phyloP scores from a whole-genome alignment of 1,140 invertebrate species.

The Elysia chlorotica region DNA sequence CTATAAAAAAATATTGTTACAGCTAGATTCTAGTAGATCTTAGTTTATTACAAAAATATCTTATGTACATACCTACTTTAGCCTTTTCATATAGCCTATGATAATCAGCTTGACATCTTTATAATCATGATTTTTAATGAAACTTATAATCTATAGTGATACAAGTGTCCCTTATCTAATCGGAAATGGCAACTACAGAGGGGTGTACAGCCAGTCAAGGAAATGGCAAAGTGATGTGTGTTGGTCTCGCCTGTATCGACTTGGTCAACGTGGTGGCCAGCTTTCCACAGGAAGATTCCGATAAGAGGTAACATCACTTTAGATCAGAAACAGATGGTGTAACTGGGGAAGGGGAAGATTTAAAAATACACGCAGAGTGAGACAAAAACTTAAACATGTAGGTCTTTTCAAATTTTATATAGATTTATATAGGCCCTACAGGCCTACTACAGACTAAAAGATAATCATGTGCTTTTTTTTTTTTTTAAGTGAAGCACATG shows the following conservation, averaged over 20 bases:
- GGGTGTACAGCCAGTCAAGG: too few species aligned
- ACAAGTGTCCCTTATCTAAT: too few species aligned
- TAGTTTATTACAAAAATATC: too few species aligned
- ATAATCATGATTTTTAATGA: too few species aligned
- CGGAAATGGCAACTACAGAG: not conserved
- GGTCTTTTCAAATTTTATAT: not conserved
- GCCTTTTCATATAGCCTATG: too few species aligned
- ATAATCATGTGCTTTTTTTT: not conserved
- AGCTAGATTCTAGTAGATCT: too few species aligned
- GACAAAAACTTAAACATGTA: not conserved
- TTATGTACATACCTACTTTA: too few species aligned
- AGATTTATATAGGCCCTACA: not conserved
- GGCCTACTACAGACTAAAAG: not conserved
- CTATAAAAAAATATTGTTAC: too few species aligned
- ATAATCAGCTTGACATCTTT: too few species aligned
- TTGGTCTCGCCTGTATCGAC: conserved; percentile 4
- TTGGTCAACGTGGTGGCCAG: conserved; percentile 4
- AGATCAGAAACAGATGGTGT: not conserved
- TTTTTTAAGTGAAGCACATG: not conserved
- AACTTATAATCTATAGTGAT: too few species aligned
- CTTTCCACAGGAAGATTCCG: conserved; percentile 9
- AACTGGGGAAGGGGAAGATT: not conserved
- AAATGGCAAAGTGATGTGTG: conserved; percentile 6
- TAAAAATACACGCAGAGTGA: not conserved
- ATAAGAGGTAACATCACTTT: conserved; percentile 7